These are phyloP conservation scores for Argopecten irradians DNA, from an alignment of 1,140 invertebrate genomes.

Conservation along the genomic window DNA sequence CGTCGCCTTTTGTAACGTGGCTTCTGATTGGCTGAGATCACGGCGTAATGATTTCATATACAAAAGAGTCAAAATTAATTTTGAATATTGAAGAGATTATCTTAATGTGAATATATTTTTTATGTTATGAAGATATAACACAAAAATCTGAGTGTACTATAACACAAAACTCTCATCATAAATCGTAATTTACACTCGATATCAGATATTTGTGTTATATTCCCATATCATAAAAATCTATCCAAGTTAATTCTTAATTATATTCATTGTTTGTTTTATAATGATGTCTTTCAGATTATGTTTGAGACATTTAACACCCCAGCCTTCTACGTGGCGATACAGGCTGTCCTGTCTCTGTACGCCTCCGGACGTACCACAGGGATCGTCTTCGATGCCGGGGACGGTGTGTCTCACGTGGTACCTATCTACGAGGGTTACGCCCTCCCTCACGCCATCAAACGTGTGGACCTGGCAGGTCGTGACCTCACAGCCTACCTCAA, in stretches of 20 bases:
- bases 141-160: too few relatives aligned
- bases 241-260: too few relatives aligned
- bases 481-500: slow-evolving; percentile 97
- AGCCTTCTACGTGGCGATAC: slow-evolving; percentile 94
- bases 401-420: slow-evolving; percentile 95
- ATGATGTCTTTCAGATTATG: slow-evolving; percentile 77
- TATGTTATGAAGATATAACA: too few relatives aligned
- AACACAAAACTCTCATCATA: too few relatives aligned
- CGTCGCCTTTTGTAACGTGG: too few relatives aligned
- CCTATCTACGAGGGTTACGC: slow-evolving; percentile 90
- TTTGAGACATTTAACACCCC: slow-evolving; percentile 88
- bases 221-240: slow-evolving; percentile 1
- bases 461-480: slow-evolving; percentile 93
- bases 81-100: too few relatives aligned
- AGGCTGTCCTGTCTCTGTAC: slow-evolving; percentile 93
- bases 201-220: too few relatives aligned
- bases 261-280: slow-evolving; percentile 72
- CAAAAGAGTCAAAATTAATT: too few relatives aligned
- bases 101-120: too few relatives aligned
- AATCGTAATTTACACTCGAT: too few relatives aligned
- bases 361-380: slow-evolving; percentile 95
- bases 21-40: too few relatives aligned
- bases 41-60: too few relatives aligned
- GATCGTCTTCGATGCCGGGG: slow-evolving; percentile 93
- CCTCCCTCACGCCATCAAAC: slow-evolving; percentile 87